These are phyloP conservation scores for Harpagoxenus sublaevis DNA, from an alignment of 2,888 invertebrate species.

Conservation along the genomic window DNA sequence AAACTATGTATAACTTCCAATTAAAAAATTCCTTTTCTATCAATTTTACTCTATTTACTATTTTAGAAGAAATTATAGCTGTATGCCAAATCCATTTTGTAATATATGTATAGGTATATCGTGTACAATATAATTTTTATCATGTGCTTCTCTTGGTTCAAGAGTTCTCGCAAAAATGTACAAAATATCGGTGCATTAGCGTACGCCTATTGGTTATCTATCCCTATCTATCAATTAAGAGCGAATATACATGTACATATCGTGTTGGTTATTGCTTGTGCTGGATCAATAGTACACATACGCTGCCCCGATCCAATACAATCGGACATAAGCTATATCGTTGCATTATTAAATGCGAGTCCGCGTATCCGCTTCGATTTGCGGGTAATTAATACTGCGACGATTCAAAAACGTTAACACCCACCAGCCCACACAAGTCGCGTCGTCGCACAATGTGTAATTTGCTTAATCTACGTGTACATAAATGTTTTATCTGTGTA, in stretches of 20 bases:
- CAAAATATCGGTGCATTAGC: slow-evolving; percentile 22
- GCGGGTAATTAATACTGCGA: slow-evolving; percentile 50
- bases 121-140: background rate
- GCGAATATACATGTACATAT: slow-evolving; percentile 57
- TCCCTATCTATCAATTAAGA: slow-evolving; percentile 57
- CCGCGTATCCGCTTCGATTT: slow-evolving; percentile 37
- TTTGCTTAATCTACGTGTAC: background rate
- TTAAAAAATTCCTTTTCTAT: background rate
- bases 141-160: background rate
- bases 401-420: slow-evolving; percentile 46
- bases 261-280: slow-evolving; percentile 39
- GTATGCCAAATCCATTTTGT: background rate
- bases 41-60: background rate
- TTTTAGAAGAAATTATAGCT: background rate
- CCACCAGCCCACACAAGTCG: background rate
- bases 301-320: slow-evolving; percentile 51
- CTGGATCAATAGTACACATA: slow-evolving; percentile 58
- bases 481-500: slow-evolving; percentile 23
- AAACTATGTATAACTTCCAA: background rate
- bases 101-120: background rate
- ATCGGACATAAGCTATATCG: slow-evolving; percentile 59
- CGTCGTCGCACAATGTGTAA: slow-evolving; percentile 28
- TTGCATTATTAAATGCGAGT: slow-evolving; percentile 62
- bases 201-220: slow-evolving; percentile 40
- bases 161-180: slow-evolving; percentile 25